These are phyloP conservation scores for Pollicipes pollicipes DNA, from an alignment of 1,140 invertebrate species.

Conservation along the genomic window DNA sequence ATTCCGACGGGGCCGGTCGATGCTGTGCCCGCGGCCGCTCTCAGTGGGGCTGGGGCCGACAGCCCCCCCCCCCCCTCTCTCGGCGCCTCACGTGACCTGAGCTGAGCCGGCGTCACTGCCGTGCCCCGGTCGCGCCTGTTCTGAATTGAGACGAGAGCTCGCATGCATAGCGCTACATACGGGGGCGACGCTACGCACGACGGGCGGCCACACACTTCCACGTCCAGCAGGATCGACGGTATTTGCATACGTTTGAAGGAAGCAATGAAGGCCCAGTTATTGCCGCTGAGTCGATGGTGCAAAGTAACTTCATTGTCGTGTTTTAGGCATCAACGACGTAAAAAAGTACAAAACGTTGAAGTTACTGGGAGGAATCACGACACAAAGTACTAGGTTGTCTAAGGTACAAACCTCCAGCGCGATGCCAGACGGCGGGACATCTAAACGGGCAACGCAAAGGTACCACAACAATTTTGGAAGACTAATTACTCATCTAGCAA, in stretches of 20 bases:
- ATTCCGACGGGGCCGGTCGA: neutral
- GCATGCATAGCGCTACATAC: neutral
- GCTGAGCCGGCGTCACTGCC: too few relatives aligned
- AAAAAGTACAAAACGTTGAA: neutral
- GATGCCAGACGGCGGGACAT: neutral
- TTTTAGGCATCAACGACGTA: neutral
- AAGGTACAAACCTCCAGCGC: neutral
- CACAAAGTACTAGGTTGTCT: neutral
- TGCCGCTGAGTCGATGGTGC: neutral
- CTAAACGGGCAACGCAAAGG: neutral
- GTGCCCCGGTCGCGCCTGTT: too few relatives aligned
- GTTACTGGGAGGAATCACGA: neutral
- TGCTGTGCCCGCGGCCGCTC: too few relatives aligned
- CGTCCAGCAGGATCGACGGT: neutral
- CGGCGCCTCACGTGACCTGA: too few relatives aligned
- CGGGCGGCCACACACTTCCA: neutral
- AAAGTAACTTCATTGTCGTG: neutral
- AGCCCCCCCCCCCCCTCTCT: neutral
- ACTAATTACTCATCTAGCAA: neutral
- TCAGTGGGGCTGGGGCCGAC: too few relatives aligned
- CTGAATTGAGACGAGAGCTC: too few relatives aligned
- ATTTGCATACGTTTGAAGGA: neutral
- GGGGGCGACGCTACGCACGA: neutral
- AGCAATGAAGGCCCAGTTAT: neutral
- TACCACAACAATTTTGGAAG: neutral